phyloP scores from a whole-genome alignment of 2,888 invertebrate genomes.

The Amitus sp. region DNA sequence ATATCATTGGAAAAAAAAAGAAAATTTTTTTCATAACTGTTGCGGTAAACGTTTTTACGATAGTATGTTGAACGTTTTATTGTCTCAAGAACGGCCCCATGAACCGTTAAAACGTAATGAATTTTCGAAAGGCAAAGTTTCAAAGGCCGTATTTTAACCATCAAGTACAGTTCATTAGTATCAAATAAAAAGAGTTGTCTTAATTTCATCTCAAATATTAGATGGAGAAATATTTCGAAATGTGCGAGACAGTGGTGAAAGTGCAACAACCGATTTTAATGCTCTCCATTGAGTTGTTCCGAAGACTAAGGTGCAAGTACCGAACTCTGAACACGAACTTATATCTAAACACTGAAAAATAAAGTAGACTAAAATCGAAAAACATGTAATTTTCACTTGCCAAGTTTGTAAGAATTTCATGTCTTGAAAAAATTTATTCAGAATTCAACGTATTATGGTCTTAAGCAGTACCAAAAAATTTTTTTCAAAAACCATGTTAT shows the following conservation, averaged over 20 bases:
- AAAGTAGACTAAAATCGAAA: no score
- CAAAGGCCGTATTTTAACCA: not conserved
- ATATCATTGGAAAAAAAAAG: no score
- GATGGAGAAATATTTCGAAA: constrained; percentile 1
- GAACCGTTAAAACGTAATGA: not conserved
- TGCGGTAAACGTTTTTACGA: not conserved
- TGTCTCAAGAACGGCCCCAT: not conserved
- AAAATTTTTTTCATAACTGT: not conserved
- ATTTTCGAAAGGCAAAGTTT: not conserved
- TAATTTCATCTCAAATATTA: not conserved
- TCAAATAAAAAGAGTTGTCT: not conserved
- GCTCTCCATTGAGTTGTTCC: constrained; percentile 30
- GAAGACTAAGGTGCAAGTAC: no score
- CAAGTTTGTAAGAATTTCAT: no score
- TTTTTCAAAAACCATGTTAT: no score
- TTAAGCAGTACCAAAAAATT: no score
- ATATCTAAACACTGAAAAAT: no score
- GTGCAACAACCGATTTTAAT: constrained; percentile 35
- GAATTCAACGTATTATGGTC: no score
- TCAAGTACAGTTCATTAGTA: not conserved
- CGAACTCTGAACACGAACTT: no score
- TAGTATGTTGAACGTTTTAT: constrained; percentile 2
- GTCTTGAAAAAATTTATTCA: no score
- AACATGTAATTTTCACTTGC: no score
- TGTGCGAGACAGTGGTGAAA: constrained; percentile 3